These are phyloP conservation scores for Frieseomelitta varia DNA, from an alignment of 1,140 invertebrate species.

Conservation along the genomic window DNA sequence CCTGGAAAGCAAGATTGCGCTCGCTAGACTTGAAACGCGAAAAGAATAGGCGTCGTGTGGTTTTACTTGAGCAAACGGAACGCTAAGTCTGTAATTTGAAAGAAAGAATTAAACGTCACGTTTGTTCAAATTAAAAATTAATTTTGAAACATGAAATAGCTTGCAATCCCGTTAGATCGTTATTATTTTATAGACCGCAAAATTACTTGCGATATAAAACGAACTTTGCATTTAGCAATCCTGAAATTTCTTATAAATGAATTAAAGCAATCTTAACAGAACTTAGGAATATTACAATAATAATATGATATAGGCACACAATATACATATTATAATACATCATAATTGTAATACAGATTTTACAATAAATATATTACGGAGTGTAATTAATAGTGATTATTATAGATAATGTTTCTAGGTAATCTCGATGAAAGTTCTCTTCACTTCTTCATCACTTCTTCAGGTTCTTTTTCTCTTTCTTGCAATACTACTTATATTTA, in stretches of 20 bases:
- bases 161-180: rapidly evolving
- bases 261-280: too few species aligned
- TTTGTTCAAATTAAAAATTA: not conserved
- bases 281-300: too few species aligned
- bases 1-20: constrained; percentile 31
- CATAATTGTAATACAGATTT: too few species aligned
- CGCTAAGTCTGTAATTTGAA: not conserved
- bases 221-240: not conserved
- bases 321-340: too few species aligned
- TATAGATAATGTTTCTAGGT: too few species aligned
- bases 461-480: not conserved
- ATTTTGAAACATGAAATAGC: not conserved
- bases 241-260: not conserved
- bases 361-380: too few species aligned
- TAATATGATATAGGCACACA: too few species aligned
- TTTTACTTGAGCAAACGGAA: constrained; percentile 6
- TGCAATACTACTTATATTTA: too few species aligned
- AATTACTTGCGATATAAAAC: not conserved
- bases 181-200: not conserved
- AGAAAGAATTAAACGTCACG: not conserved
- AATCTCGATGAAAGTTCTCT: too few species aligned
- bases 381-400: too few species aligned
- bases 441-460: too few species aligned
- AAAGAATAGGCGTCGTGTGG: not conserved
- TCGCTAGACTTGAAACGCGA: not conserved